These are phyloP conservation scores for Stegastes partitus DNA, from an alignment of 2,113 vertebrate species.

Conservation along the genomic window DNA sequence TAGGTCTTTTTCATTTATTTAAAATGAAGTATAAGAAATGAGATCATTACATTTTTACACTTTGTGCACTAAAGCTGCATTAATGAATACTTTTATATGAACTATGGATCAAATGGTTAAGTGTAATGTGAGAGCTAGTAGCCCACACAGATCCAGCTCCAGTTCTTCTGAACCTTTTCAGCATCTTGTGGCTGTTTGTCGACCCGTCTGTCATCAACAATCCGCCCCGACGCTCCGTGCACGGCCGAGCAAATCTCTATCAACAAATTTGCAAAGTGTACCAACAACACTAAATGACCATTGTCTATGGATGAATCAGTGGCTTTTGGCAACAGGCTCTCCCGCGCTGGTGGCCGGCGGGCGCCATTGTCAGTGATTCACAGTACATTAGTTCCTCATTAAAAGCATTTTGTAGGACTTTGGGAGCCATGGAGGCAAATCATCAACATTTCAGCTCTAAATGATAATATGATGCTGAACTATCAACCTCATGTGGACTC, in stretches of 20 bases:
- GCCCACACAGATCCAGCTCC: neutral
- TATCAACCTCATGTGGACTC: neutral
- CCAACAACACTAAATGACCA: neutral
- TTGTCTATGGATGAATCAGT: no score
- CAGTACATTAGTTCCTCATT: no score
- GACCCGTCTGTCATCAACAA: no score
- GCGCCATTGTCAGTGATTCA: neutral
- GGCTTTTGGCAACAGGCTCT: no score
- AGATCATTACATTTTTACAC: slow-evolving; percentile 5
- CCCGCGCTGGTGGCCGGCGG: no score
- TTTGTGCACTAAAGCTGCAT: neutral
- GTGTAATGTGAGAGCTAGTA: neutral
- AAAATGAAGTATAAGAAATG: neutral
- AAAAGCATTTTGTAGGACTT: no score
- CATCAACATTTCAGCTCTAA: neutral
- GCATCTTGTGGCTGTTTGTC: neutral
- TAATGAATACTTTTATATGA: neutral
- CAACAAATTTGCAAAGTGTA: neutral
- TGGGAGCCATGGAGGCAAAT: no score
- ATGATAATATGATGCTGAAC: neutral
- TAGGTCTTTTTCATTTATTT: neutral
- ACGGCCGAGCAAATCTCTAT: neutral
- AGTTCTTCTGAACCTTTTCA: neutral
- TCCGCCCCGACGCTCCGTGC: neutral
- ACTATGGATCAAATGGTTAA: neutral